phyloP scores from a whole-genome alignment of 2,888 invertebrate species.

The Brachylomia viminalis region DNA sequence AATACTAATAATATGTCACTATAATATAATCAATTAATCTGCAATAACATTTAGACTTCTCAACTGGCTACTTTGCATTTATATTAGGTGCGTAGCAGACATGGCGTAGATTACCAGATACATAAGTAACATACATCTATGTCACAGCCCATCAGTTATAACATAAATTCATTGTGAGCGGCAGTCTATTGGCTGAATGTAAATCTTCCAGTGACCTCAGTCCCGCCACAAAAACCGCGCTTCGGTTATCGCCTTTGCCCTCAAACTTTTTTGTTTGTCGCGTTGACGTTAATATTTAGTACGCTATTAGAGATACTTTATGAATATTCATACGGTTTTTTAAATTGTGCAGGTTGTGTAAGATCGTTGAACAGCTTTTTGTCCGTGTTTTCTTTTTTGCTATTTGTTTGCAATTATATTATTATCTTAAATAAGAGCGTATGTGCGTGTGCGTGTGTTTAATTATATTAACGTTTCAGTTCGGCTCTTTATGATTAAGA shows the following conservation, averaged over 20 bases:
- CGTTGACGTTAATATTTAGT: constrained; percentile 63
- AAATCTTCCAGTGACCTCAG: constrained; percentile 73
- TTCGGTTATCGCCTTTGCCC: constrained; percentile 71
- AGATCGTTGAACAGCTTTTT: constrained; percentile 48
- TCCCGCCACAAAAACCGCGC: constrained; percentile 66
- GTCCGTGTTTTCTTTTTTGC: constrained; percentile 42
- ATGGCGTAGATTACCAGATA: constrained; percentile 53
- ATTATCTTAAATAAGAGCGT: constrained; percentile 32
- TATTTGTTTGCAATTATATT: constrained; percentile 41
- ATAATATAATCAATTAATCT: constrained; percentile 31
- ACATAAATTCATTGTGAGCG: constrained; percentile 66
- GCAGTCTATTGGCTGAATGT: constrained; percentile 70
- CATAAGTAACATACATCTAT: constrained; percentile 50
- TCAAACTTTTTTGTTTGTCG: constrained; percentile 64
- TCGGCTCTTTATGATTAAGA: constrained; percentile 24
- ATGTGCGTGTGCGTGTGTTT: constrained; percentile 8
- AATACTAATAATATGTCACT: constrained; percentile 18
- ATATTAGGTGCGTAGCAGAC: constrained; percentile 37
- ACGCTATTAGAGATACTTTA: constrained; percentile 51
- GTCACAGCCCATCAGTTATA: constrained; percentile 60
- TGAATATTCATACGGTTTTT: constrained; percentile 63
- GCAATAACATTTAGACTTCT: constrained; percentile 31
- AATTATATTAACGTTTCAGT: background rate
- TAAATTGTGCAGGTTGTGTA: constrained; percentile 52
- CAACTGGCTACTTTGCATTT: constrained; percentile 45